Evolutionary conservation across 35 echinoderm and acorn worm species (phyloP).

Genomic region (Amphiura filiformis): DNA sequence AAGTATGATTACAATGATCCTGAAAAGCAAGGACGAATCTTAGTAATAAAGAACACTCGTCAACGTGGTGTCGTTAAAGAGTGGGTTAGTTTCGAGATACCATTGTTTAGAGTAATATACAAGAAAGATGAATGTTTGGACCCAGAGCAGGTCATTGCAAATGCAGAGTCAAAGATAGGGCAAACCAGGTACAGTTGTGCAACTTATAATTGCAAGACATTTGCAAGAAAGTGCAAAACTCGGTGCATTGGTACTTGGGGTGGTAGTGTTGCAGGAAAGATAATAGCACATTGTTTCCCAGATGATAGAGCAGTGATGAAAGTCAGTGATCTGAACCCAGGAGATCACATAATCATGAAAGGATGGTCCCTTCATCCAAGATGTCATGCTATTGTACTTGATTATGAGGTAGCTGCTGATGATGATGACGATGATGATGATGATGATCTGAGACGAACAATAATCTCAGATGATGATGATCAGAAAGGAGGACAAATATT

Average conservation of each 20-base stretch:
- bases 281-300: neutral
- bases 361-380: conserved; percentile 32
- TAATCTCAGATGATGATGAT: too few species aligned
- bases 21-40: conserved; percentile 10
- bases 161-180: conserved; percentile 13
- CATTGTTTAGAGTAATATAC: neutral
- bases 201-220: conserved; percentile 45
- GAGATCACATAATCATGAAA: conserved; percentile 40
- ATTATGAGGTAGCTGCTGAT: neutral
- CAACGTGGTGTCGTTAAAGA: conserved; percentile 46
- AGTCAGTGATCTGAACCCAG: conserved; percentile 14
- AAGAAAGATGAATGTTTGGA: neutral
- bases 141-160: conserved; percentile 9
- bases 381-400: conserved; percentile 51
- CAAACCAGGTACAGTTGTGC: conserved; percentile 23
- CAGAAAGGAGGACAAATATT: too few species aligned
- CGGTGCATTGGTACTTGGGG: neutral
- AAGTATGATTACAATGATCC: neutral
- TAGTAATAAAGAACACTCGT: conserved; percentile 24
- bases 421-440: neutral
- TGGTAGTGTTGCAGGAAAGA: neutral
- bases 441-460: too few species aligned
- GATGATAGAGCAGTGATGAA: neutral
- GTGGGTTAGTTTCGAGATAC: neutral
- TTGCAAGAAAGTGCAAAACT: neutral